A percentile compares a stretch with the other conserved stretches of the same genome.
Evolutionary conservation across 2,888 invertebrate species (phyloP).

Genomic region (Trichogramma evanescens): DNA sequence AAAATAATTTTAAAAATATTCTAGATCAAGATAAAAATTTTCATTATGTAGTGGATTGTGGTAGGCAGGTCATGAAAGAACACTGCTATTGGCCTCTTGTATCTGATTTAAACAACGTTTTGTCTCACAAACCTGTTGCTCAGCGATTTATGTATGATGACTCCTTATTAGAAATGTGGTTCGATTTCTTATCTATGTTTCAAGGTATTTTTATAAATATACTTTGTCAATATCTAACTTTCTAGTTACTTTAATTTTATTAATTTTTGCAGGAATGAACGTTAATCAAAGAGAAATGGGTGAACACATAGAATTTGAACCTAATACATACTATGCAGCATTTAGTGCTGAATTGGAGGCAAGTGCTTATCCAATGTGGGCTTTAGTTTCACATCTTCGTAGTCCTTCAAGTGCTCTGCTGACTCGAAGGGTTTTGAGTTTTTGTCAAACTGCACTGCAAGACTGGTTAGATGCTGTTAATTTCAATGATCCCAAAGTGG

Average conservation of each 20-base stretch:
- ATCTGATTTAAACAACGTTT: conserved; percentile 91
- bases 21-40: conserved; percentile 69
- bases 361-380: conserved; percentile 97
- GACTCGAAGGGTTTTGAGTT: conserved; percentile 67
- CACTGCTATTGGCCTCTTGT: conserved; percentile 98
- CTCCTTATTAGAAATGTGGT: conserved; percentile 90
- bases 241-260: background rate
- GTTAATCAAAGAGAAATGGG: conserved; percentile 85
- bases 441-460: conserved; percentile 71
- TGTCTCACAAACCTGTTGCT: conserved; percentile 88
- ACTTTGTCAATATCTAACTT: conserved; percentile 6
- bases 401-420: conserved; percentile 66
- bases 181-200: conserved; percentile 86
- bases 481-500: conserved; percentile 62
- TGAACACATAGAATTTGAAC: conserved; percentile 93
- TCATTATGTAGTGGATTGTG: conserved; percentile 90
- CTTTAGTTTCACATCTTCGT: conserved; percentile 79
- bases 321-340: conserved; percentile 94
- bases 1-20: conserved; percentile 7
- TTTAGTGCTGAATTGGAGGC: conserved; percentile 97
- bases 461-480: conserved; percentile 85
- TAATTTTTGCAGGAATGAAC: conserved; percentile 73
- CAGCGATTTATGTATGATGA: conserved; percentile 82
- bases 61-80: conserved; percentile 87
- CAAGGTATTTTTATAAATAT: conserved; percentile 60